Percentiles rank a stretch among this genome's conserved stretches.
These are phyloP conservation scores for Luidia sarsii DNA, from an alignment of 53 echinoderm and acorn worm species.

Conservation along the genomic window DNA sequence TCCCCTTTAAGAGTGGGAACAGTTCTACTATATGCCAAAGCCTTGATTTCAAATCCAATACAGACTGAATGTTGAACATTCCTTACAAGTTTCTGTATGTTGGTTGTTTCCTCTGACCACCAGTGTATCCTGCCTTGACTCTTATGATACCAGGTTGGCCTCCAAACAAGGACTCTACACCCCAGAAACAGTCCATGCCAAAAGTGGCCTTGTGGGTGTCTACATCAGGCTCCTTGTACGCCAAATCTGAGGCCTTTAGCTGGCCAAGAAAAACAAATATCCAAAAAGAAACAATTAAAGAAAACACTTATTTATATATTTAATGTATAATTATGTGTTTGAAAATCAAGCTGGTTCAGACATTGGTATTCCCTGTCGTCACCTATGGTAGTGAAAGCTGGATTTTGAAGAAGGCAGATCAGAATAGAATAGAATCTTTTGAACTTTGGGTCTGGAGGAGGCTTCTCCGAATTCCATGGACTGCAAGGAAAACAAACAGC, in stretches of 20 bases:
- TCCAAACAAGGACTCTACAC: slow-evolving; percentile 81
- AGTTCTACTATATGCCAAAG: too few relatives aligned
- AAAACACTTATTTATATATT: background rate
- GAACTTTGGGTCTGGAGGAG: too few relatives aligned
- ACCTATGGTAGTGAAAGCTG: too few relatives aligned
- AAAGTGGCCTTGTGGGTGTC: slow-evolving; percentile 66
- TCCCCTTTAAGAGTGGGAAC: too few relatives aligned
- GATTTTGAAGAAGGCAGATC: too few relatives aligned
- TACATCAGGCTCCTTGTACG: slow-evolving; percentile 57
- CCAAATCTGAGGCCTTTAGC: slow-evolving; percentile 8
- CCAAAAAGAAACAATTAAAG: background rate
- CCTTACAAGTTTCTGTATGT: slow-evolving; percentile 78
- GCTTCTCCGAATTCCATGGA: too few relatives aligned
- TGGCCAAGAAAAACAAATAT: background rate
- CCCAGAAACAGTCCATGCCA: slow-evolving; percentile 92
- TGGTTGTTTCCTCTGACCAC: slow-evolving; percentile 65
- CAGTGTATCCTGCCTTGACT: slow-evolving; percentile 85
- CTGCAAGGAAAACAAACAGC: too few relatives aligned
- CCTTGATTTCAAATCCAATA: too few relatives aligned
- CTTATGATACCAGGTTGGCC: slow-evolving; percentile 75
- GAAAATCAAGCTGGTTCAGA: background rate
- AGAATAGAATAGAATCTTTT: too few relatives aligned
- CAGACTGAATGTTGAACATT: too few relatives aligned
- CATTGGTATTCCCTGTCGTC: too few relatives aligned
- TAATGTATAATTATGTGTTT: background rate